These are phyloP conservation scores for Amazona guildingii DNA, from an alignment of 2,113 vertebrate genomes.

Conservation along the genomic window DNA sequence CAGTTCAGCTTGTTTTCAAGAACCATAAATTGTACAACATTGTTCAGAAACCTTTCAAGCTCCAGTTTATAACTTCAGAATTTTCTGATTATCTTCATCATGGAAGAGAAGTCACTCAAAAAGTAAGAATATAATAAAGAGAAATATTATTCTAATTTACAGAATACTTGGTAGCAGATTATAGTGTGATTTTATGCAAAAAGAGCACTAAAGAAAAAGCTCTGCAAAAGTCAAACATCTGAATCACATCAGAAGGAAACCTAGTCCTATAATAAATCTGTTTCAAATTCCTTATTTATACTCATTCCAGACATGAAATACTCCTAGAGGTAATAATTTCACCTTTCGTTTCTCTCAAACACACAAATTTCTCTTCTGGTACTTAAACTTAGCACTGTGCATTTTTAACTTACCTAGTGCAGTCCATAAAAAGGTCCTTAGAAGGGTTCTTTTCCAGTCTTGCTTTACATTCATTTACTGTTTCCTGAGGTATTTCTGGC, in stretches of 20 bases:
- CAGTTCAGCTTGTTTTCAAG: neutral
- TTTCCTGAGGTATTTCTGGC: conserved; percentile 81
- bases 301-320: neutral
- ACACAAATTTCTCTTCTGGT: neutral
- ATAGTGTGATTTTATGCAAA: neutral
- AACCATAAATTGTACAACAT: neutral
- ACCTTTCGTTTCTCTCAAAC: neutral
- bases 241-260: neutral
- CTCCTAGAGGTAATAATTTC: neutral
- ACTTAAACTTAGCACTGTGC: neutral
- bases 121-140: neutral
- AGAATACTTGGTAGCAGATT: neutral
- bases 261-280: neutral
- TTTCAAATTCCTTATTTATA: neutral
- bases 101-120: neutral
- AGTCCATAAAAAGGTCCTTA: conserved; percentile 87
- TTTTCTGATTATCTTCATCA: neutral
- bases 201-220: neutral
- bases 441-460: conserved; percentile 81
- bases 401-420: conserved; percentile 78
- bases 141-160: neutral
- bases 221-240: neutral
- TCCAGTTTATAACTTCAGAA: neutral
- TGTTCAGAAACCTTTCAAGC: neutral
- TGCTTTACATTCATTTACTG: conserved; percentile 78